Evolutionary conservation across 2,113 vertebrate species (phyloP).

Genomic region (Falco punctatus): DNA sequence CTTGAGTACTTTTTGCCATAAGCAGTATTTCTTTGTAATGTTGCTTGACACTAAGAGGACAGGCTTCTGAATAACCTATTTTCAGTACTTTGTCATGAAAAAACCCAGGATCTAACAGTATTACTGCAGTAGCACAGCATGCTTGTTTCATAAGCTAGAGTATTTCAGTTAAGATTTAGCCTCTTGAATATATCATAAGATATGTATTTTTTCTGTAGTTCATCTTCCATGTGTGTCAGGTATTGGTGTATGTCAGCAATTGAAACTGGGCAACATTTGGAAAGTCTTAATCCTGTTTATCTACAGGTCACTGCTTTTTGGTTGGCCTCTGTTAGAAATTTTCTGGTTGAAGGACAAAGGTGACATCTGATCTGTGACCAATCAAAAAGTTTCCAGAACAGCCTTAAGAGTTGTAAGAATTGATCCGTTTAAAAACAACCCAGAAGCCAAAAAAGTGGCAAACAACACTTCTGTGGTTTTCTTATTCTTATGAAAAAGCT

Average conservation of each 20-base stretch:
- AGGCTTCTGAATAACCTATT: neutral
- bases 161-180: neutral
- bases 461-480: neutral
- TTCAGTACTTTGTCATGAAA: neutral
- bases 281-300: slow-evolving; percentile 7
- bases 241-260: neutral
- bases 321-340: neutral
- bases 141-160: neutral
- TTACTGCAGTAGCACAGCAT: neutral
- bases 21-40: neutral
- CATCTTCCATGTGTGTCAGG: neutral
- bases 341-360: neutral
- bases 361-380: neutral
- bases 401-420: neutral
- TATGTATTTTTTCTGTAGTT: neutral
- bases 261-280: neutral
- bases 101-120: neutral
- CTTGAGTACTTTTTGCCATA: neutral
- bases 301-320: neutral
- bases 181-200: neutral
- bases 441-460: neutral
- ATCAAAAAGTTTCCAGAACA: neutral
- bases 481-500: neutral
- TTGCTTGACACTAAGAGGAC: neutral
- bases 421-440: neutral